Evolutionary conservation across 2,113 vertebrate species (phyloP).

Genomic region (Nycticorax nycticorax): DNA sequence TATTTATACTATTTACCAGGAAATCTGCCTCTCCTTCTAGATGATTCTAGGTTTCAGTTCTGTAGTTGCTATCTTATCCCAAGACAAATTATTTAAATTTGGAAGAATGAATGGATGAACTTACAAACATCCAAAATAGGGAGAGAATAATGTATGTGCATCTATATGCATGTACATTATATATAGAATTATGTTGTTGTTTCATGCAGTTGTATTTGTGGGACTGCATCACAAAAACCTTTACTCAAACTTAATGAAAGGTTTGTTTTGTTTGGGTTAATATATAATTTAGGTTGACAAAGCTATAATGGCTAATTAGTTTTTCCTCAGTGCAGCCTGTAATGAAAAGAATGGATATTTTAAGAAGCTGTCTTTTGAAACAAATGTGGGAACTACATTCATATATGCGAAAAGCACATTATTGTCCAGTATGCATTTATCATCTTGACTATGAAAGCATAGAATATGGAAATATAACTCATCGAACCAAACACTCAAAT

Average conservation of each 20-base stretch:
- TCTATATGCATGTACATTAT: background rate
- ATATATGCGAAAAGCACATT: background rate
- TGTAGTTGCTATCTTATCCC: background rate
- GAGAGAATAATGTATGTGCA: background rate
- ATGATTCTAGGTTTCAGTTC: background rate
- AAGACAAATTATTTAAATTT: background rate
- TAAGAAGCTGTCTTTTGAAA: background rate
- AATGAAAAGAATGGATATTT: background rate
- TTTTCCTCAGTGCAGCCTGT: background rate
- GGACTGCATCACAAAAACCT: background rate
- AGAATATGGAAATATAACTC: background rate
- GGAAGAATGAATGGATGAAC: background rate
- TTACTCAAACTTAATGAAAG: background rate
- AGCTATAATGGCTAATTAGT: background rate
- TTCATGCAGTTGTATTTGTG: background rate
- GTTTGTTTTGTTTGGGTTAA: background rate
- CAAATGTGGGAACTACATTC: background rate
- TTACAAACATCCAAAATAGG: background rate
- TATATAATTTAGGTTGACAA: background rate
- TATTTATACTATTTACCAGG: background rate
- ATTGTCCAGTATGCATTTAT: background rate
- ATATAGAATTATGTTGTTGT: background rate
- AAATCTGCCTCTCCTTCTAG: background rate
- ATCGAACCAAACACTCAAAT: background rate
- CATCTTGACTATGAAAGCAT: background rate